phyloP scores from a whole-genome alignment of 2,888 invertebrate genomes.

The Tipula helvola region DNA sequence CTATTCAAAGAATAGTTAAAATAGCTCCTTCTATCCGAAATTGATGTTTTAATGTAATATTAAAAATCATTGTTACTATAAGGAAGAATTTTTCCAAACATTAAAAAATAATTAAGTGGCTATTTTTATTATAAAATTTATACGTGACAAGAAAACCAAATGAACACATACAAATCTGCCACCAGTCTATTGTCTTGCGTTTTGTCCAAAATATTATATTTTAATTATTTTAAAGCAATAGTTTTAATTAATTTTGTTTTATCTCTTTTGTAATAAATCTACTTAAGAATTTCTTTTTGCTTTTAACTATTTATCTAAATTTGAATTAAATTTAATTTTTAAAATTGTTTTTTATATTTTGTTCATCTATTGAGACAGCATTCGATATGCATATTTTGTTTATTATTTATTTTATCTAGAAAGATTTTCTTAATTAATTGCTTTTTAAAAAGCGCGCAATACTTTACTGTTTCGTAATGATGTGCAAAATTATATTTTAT shows the following conservation, averaged over 20 bases:
- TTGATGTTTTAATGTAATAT: no score
- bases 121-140: no score
- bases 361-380: neutral
- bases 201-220: neutral
- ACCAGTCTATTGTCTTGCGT: neutral
- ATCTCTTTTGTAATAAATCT: neutral
- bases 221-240: neutral
- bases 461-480: neutral
- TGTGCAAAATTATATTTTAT: neutral
- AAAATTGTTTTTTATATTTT: neutral
- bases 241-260: neutral
- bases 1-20: no score
- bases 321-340: neutral
- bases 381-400: neutral
- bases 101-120: no score
- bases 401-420: neutral
- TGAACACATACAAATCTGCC: neutral
- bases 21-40: no score
- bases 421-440: neutral
- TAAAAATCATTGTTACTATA: no score
- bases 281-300: neutral
- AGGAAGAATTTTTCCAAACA: no score
- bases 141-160: no score
- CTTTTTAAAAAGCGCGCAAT: neutral
- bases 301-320: neutral